A percentile compares a stretch with the other conserved stretches of the same genome.
Conservation (phyloP, 92 coral and sea anemone species). For the Meandrina meandrites region DNA sequence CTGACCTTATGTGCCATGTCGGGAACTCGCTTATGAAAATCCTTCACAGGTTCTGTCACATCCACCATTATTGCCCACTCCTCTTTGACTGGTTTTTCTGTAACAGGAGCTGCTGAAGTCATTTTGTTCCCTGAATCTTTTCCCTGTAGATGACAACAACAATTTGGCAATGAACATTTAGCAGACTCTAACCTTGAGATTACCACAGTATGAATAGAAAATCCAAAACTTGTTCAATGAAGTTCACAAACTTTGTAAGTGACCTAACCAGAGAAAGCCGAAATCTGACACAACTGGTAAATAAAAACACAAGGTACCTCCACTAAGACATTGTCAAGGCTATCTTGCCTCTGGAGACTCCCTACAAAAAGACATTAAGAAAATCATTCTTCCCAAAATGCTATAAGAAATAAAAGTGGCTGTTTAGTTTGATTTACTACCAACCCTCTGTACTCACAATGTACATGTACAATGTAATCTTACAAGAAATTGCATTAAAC, state of each 20-base stretch:
- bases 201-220: no score
- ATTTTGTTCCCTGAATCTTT: slow-evolving; percentile 1
- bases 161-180: not conserved
- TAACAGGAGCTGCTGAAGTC: slow-evolving; percentile 11
- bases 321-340: slow-evolving; percentile 52
- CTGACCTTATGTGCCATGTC: slow-evolving; percentile 91
- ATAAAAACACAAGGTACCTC: not conserved
- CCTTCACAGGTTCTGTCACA: slow-evolving; percentile 78
- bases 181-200: no score
- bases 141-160: not conserved
- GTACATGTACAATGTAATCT: no score
- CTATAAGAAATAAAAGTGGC: not conserved
- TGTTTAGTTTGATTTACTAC: no score
- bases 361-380: slow-evolving; percentile 4
- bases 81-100: slow-evolving; percentile 45
- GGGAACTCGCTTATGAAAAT: slow-evolving; percentile 85
- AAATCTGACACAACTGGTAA: not conserved
- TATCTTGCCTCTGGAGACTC: slow-evolving; percentile 34
- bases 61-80: slow-evolving; percentile 89
- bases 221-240: not conserved
- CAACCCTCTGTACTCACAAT: no score
- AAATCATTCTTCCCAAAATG: not conserved
- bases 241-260: no score
- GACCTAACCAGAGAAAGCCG: no score
- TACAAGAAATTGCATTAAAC: no score